A percentile compares a stretch with the other conserved stretches of the same genome.
phyloP scores from a whole-genome alignment of 2,888 invertebrate species.

The Parnassius glacialis region DNA sequence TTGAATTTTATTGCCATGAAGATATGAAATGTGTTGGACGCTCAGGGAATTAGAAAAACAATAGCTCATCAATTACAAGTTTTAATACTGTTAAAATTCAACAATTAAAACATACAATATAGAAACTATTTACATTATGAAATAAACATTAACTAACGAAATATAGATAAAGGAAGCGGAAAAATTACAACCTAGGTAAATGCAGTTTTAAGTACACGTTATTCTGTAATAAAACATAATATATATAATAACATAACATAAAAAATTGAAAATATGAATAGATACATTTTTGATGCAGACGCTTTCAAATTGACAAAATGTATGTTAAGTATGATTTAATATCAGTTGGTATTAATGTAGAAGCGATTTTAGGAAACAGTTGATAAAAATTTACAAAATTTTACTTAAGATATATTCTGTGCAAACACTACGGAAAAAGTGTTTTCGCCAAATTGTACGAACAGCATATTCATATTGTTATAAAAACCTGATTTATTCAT shows the following conservation, averaged over 20 bases:
- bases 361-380: slow-evolving; percentile 12
- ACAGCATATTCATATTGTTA: slow-evolving; percentile 20
- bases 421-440: slow-evolving; percentile 12
- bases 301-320: slow-evolving; percentile 7
- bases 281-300: slow-evolving; percentile 10
- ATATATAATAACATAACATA: too few relatives aligned
- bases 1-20: slow-evolving; percentile 17
- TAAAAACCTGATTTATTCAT: slow-evolving; percentile 25
- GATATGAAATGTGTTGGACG: not conserved
- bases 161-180: slow-evolving; percentile 31
- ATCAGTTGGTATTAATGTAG: slow-evolving; percentile 1
- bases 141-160: slow-evolving; percentile 51
- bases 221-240: slow-evolving; percentile 30
- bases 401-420: slow-evolving; percentile 9
- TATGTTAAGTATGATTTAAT: not conserved
- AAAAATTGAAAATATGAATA: slow-evolving; percentile 22
- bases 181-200: slow-evolving; percentile 36
- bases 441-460: slow-evolving; percentile 17
- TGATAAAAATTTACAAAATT: slow-evolving; percentile 21
- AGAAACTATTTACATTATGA: slow-evolving; percentile 61
- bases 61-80: slow-evolving; percentile 43
- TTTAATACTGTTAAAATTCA: slow-evolving; percentile 80
- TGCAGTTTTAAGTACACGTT: slow-evolving; percentile 43
- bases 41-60: slow-evolving; percentile 30
- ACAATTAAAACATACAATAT: slow-evolving; percentile 71